These are phyloP conservation scores for Isoperla grammatica DNA, from an alignment of 2,888 invertebrate species.

Conservation along the genomic window DNA sequence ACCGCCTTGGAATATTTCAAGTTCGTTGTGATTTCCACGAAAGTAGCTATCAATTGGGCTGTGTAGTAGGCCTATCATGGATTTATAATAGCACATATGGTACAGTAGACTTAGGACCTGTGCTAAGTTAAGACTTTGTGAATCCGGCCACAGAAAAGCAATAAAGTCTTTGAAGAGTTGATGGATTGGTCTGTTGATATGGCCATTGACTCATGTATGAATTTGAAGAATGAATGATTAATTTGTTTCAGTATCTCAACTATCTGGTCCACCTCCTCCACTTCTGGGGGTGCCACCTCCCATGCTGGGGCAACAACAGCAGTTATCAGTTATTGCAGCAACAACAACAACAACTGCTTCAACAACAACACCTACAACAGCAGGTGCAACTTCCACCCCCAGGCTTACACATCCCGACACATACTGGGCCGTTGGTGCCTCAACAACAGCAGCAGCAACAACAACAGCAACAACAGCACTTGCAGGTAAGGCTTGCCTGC, in stretches of 20 bases:
- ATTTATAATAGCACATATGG: too few species aligned
- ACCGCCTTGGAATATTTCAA: too few species aligned
- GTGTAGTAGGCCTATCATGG: too few species aligned
- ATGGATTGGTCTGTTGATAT: too few species aligned
- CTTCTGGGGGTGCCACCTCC: constrained; percentile 35
- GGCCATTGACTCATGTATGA: too few species aligned
- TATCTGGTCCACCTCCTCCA: constrained; percentile 30
- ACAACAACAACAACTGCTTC: constrained; percentile 24
- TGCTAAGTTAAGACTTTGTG: too few species aligned
- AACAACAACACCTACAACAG: constrained; percentile 26
- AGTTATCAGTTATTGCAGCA: constrained; percentile 32
- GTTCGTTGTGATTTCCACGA: too few species aligned
- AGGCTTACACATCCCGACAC: constrained; percentile 43
- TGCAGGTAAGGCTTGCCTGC: constrained; percentile 21
- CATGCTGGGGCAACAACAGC: constrained; percentile 25
- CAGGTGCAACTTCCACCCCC: constrained; percentile 40
- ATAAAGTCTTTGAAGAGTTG: too few species aligned
- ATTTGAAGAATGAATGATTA: not conserved
- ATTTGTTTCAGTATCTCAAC: constrained; percentile 21
- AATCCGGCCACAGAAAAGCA: too few species aligned
- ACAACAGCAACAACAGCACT: constrained; percentile 26
- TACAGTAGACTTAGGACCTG: too few species aligned
- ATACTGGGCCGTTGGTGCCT: constrained; percentile 42
- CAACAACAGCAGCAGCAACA: constrained; percentile 35
- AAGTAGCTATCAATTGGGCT: too few species aligned